Evolutionary conservation across 2,888 invertebrate species (phyloP), one percentile per base, ranked within the genome.

Genomic region (Pandemis heparana): DNA sequence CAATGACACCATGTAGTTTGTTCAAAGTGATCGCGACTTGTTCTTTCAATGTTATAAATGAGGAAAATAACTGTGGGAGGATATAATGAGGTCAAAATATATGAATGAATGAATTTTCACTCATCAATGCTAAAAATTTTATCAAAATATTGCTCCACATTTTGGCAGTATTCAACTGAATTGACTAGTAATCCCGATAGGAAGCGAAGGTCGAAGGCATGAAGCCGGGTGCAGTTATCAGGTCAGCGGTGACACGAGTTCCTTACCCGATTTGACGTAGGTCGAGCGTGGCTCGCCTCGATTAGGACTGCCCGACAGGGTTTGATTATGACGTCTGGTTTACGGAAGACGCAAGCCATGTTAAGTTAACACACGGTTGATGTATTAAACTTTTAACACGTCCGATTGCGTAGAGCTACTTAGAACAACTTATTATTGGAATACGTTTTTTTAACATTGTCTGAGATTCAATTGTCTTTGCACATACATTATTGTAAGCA

Each of bases 271-370:
- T 88, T 86, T 92, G 92, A 93, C 86, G 87, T 86, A 89, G 92
- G 92, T 92, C 87, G 86, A 85, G 91, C 86, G 87, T 92, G 92
- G 86, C 80, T 80, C 77, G 83, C 82, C 85, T 87, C 89, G 92
- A 92, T 92, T 92, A 91, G 85, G 82, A 80, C 82, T 80, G 82
- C 82, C 85, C 85, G 81, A 80, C 83, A 87, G 87, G 87, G 90
- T 91, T 91, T 89, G 87, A 89, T 88, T 87, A 88, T 84, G 83
- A 81, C 85, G 82, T 82, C 83, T 82, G 79, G 82, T 41, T 46
- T 38, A 67, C 14, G 16, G 62, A 10, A 18, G 74, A 61, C 38
- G 68, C 59, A 67, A 60, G 66, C 51, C 38, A 69, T 48, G 69
- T 56, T 74, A 53, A 84, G 83, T 80, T 84, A 81, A 81, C 81